Percentiles rank a stretch among this genome's conserved stretches.
These are phyloP conservation scores for Eupeodes corollae DNA, from an alignment of 1,140 invertebrate genomes.

Conservation along the genomic window DNA sequence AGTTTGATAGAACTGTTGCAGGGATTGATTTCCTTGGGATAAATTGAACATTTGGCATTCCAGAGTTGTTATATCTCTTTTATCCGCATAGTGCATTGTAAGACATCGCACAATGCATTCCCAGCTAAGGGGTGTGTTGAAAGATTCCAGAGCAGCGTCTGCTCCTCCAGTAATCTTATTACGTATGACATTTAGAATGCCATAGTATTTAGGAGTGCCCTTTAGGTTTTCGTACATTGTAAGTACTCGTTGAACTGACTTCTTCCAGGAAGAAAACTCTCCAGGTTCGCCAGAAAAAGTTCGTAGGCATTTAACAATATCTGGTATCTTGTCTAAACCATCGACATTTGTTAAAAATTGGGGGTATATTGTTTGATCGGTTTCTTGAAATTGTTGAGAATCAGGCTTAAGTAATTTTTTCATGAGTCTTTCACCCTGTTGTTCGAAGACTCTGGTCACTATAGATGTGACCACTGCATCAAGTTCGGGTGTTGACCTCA, in stretches of 20 bases:
- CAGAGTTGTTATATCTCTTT: constrained; percentile 8
- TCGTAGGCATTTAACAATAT: background rate
- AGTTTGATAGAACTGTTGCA: constrained; percentile 2
- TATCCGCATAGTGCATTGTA: constrained; percentile 11
- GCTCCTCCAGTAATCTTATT: constrained; percentile 2
- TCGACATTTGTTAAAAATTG: too few species aligned
- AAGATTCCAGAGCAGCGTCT: constrained; percentile 1
- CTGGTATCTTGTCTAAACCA: too few species aligned
- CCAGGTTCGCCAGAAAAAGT: constrained; percentile 2
- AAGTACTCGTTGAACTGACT: constrained; percentile 1
- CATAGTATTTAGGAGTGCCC: constrained; percentile 3
- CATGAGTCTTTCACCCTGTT: too few species aligned
- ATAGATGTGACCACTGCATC: too few species aligned
- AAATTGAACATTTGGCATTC: background rate
- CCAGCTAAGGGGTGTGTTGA: constrained; percentile 4
- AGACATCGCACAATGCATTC: constrained; percentile 3
- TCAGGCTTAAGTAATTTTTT: too few species aligned
- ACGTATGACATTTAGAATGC: background rate
- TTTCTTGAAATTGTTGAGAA: too few species aligned
- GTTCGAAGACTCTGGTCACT: too few species aligned
- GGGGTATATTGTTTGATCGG: too few species aligned
- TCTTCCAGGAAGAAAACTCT: constrained; percentile 5
- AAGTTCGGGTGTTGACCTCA: too few species aligned
- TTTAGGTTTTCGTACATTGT: background rate
- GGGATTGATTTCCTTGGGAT: background rate